Conservation (phyloP, 2,888 invertebrate genomes). For the Ceramica pisi region DNA sequence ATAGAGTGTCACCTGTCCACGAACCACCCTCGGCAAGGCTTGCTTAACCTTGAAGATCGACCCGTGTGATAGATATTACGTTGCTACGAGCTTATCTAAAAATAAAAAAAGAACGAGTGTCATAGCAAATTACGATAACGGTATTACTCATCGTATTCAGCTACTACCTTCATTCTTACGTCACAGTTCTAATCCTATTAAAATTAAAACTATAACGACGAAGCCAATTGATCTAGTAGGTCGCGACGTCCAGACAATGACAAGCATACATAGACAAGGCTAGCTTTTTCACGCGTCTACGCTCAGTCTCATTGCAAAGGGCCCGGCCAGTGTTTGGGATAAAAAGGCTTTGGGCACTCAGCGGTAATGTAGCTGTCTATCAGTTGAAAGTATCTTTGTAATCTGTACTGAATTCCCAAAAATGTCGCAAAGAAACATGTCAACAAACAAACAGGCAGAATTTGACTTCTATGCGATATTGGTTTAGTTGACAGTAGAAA, state of each 20-base stretch:
- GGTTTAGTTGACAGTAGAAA: not conserved
- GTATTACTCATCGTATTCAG: conserved; percentile 9
- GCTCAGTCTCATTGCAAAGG: not conserved
- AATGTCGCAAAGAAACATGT: not conserved
- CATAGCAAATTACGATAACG: conserved; percentile 8
- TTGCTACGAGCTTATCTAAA: no score
- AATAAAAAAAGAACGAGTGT: not conserved
- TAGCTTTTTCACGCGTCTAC: not conserved
- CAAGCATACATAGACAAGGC: not conserved
- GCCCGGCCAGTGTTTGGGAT: not conserved
- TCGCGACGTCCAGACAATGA: conserved; percentile 34
- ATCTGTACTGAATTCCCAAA: not conserved
- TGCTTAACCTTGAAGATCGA: no score
- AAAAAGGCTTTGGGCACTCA: not conserved
- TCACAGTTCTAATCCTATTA: conserved; percentile 13
- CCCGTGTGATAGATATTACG: no score
- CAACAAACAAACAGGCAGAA: not conserved
- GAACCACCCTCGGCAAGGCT: no score
- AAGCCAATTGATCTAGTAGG: conserved; percentile 38
- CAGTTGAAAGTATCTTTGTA: not conserved
- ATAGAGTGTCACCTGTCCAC: no score
- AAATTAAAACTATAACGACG: not conserved
- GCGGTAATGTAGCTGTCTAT: not conserved
- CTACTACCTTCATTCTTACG: not conserved
- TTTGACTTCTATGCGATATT: not conserved